phyloP scores from a whole-genome alignment of 2,113 vertebrate genomes.

The human (Homo sapiens) region GRCh38 chr2:205267501-205268000 shows the following conservation, averaged over 20 bases:
- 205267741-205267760: constrained; percentile 1
- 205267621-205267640: constrained; percentile 68
- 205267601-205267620: constrained; percentile 79
- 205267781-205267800: constrained; percentile 18
- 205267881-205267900: constrained; percentile 67
- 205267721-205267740: constrained; percentile 37
- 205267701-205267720: constrained; percentile 31
- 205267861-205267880: constrained; percentile 70
- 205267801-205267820: constrained; percentile 13
- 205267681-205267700: constrained; percentile 66
- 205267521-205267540: constrained; percentile 67
- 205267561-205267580: constrained; percentile 49
- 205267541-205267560: constrained; percentile 2
- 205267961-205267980: constrained; percentile 66
- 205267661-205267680: constrained; percentile 66
- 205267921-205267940: constrained; percentile 70
- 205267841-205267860: constrained; percentile 70
- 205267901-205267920: constrained; percentile 76
- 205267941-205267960: constrained; percentile 67
- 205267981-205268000: constrained; percentile 62
- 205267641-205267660: constrained; percentile 35
- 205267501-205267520: constrained; percentile 62
- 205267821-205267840: constrained; percentile 26
- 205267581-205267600: constrained; percentile 55
- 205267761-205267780: constrained; percentile 63